Evolutionary conservation across 2,797 vertebrate genomes (phyloP).

Genomic region (Gadopsis bispinosus): DNA sequence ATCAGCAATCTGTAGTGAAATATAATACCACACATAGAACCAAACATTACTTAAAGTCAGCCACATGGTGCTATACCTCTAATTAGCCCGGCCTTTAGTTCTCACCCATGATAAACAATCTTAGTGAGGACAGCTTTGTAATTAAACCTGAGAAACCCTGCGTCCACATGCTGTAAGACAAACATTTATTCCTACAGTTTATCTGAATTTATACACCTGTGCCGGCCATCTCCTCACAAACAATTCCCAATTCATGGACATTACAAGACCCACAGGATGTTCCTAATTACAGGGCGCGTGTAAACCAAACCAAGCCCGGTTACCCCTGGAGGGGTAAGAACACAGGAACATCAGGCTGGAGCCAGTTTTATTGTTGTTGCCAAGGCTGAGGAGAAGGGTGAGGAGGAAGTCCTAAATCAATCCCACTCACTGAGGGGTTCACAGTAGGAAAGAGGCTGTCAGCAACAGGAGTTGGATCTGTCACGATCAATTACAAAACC

Average conservation of each 20-base stretch:
- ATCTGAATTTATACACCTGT: slow-evolving; percentile 38
- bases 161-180: slow-evolving; percentile 45
- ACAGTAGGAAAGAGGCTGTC: slow-evolving; percentile 75
- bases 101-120: slow-evolving; percentile 58
- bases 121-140: slow-evolving; percentile 45
- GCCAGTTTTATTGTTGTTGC: slow-evolving; percentile 75
- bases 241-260: slow-evolving; percentile 68
- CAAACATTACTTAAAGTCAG: slow-evolving; percentile 44
- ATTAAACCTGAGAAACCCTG: slow-evolving; percentile 60
- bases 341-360: slow-evolving; percentile 70
- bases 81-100: slow-evolving; percentile 62
- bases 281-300: slow-evolving; percentile 76
- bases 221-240: slow-evolving; percentile 57
- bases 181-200: slow-evolving; percentile 38
- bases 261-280: slow-evolving; percentile 76
- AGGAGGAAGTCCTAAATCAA: slow-evolving; percentile 83
- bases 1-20: slow-evolving; percentile 33
- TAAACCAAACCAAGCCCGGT: slow-evolving; percentile 68
- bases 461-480: slow-evolving; percentile 81
- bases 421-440: slow-evolving; percentile 72
- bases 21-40: slow-evolving; percentile 25
- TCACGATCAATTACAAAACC: slow-evolving; percentile 80
- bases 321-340: slow-evolving; percentile 69
- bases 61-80: slow-evolving; percentile 61
- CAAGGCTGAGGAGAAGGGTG: slow-evolving; percentile 68